These are phyloP conservation scores for Callyntrura guangdongensis DNA, from an alignment of 2,888 invertebrate species.

Conservation along the genomic window DNA sequence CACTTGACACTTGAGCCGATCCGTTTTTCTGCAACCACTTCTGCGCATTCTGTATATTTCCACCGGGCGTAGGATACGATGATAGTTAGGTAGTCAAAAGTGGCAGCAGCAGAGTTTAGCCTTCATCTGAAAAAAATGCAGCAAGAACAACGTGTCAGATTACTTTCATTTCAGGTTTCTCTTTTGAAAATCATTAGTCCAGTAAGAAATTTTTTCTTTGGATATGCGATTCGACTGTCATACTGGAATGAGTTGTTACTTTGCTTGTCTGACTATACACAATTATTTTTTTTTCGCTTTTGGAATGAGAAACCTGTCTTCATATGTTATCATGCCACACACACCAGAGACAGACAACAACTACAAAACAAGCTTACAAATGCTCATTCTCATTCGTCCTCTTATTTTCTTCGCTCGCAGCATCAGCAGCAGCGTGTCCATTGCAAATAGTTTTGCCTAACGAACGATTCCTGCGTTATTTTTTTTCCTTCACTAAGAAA, in stretches of 20 bases:
- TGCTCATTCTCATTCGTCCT: not conserved
- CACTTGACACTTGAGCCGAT: not conserved
- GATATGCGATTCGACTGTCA: constrained; percentile 3
- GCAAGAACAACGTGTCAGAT: constrained; percentile 19
- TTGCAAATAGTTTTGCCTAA: constrained; percentile 34
- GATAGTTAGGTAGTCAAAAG: not conserved
- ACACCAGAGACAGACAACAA: not conserved
- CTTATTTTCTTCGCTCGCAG: not conserved
- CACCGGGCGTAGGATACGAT: not conserved
- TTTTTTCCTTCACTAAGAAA: constrained; percentile 1
- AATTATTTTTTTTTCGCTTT: not conserved
- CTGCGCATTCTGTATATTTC: not conserved
- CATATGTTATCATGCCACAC: constrained; percentile 1
- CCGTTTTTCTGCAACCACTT: not conserved
- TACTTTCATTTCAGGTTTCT: not conserved
- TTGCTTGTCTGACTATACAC: not conserved
- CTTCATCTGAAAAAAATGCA: not conserved
- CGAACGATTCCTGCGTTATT: constrained; percentile 26
- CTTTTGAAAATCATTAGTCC: constrained; percentile 33
- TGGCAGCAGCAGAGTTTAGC: not conserved
- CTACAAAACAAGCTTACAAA: constrained; percentile 6
- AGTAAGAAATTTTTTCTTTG: constrained; percentile 1
- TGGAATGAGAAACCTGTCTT: constrained; percentile 46
- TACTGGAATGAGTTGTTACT: constrained; percentile 53
- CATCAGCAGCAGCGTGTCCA: not conserved